Conservation (phyloP, 2,113 vertebrate species). For the Empidonax traillii region DNA sequence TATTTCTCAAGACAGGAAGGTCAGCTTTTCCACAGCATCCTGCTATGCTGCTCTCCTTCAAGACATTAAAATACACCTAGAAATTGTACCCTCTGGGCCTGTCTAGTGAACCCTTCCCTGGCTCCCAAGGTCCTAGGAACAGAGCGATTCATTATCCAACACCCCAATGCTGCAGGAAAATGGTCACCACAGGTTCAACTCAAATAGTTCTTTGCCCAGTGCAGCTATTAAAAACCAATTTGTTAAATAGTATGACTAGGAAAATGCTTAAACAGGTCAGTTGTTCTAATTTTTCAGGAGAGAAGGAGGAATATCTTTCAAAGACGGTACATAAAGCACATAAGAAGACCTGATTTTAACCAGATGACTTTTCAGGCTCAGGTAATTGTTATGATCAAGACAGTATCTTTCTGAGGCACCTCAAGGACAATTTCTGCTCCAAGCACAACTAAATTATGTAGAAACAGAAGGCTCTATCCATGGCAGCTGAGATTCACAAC, state of each 20-base stretch:
- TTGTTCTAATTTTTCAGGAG: slow-evolving; percentile 1
- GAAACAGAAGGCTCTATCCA: slow-evolving; percentile 7
- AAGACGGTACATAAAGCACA: neutral
- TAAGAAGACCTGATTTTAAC: slow-evolving; percentile 27
- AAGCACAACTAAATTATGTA: neutral
- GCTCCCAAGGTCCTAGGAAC: neutral
- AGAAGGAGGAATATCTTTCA: neutral
- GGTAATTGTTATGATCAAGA: slow-evolving; percentile 46
- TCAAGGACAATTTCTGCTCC: slow-evolving; percentile 49
- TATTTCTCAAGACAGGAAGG: neutral
- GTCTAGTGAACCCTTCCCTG: neutral
- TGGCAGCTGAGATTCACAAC: slow-evolving; percentile 25
- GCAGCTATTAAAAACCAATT: slow-evolving; percentile 40
- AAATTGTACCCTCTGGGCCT: neutral
- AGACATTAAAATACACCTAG: slow-evolving; percentile 26
- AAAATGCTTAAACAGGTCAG: slow-evolving; percentile 28
- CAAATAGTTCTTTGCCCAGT: neutral
- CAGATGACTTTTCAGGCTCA: slow-evolving; percentile 51
- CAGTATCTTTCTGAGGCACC: slow-evolving; percentile 7
- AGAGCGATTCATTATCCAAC: slow-evolving; percentile 1
- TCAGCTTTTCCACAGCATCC: slow-evolving; percentile 8
- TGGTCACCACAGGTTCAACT: neutral
- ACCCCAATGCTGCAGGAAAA: neutral
- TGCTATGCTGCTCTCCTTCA: neutral
- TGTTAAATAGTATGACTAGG: slow-evolving; percentile 7